Evolutionary conservation across 2,797 vertebrate genomes (phyloP), one percentile per base, ranked within the genome.

Genomic region (Prionace glauca): DNA sequence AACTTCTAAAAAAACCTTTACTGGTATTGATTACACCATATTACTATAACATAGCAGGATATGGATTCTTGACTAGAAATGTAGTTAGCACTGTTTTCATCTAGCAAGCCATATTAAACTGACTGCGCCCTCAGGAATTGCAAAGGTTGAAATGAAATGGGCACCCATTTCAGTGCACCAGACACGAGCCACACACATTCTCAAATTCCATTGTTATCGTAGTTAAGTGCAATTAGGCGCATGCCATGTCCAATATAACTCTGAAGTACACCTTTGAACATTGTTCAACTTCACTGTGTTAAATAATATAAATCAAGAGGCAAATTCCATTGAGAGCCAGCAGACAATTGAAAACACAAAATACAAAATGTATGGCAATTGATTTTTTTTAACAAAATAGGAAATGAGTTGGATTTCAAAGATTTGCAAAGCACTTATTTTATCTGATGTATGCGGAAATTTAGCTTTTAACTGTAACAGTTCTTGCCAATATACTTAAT

Each of bases 401-500:
- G 90, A 92, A 92, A 69, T 92, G 14, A 67, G 62, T n/a, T 92
- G 9, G 62, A 20, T 24, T 92, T 92, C 62, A 67, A 92, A 92
- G 90, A 67, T 36, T 36, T 92, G n/a, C n/a, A 69, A 92, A 92
- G 62, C n/a, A 24, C 62, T 67, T 92, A 36, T 69, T 36, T 92
- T 92, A 36, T 92, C 90, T 67, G 62, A 5, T 11, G 90, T 41
- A 36, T 92, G 90, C n/a, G 41, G 62, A 67, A 92, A 92, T 67
- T 5, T n/a, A 67, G n/a, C 90, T 92, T 92, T 65, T 67, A 92
- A 67, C 22, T 69, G 62, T 91, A 67, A 41, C n/a, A 22, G 67
- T 92, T 67, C 90, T 92, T 41, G 90, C 90, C 90, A 92, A 92
- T n/a, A 36, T 67, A 67, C 62, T 36, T 92, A 90, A 62, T 90